Evolutionary conservation across 2,888 invertebrate species (phyloP).

Genomic region (Calliphora vomitoria): DNA sequence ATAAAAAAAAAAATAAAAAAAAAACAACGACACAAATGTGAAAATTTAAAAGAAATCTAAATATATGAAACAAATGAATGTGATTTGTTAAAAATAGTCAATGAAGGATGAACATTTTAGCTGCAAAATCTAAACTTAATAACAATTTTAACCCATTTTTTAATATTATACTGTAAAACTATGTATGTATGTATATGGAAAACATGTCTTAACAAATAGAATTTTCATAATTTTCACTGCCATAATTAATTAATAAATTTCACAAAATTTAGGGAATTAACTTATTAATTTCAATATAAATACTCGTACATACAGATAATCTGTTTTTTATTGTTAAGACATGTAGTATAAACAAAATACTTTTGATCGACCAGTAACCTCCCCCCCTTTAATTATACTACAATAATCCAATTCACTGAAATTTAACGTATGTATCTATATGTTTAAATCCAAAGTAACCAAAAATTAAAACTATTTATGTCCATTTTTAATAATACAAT

Average conservation of each 20-base stretch:
- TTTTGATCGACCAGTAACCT: constrained; percentile 15
- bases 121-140: constrained; percentile 34
- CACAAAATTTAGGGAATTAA: constrained; percentile 51
- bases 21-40: constrained; percentile 66
- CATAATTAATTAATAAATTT: constrained; percentile 49
- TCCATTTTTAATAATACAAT: constrained; percentile 22
- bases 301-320: background rate
- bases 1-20: no score
- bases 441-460: constrained; percentile 27
- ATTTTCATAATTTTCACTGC: constrained; percentile 65
- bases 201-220: constrained; percentile 50
- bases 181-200: background rate
- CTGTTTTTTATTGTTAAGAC: constrained; percentile 34
- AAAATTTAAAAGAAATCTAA: constrained; percentile 43
- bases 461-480: constrained; percentile 13
- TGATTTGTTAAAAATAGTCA: constrained; percentile 69
- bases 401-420: constrained; percentile 26
- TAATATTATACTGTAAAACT: constrained; percentile 17
- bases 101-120: constrained; percentile 57
- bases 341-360: constrained; percentile 12
- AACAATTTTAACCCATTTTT: constrained; percentile 59
- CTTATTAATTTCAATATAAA: constrained; percentile 25
- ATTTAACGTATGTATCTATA: constrained; percentile 8
- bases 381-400: constrained; percentile 4
- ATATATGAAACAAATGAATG: constrained; percentile 53